phyloP scores from a whole-genome alignment of 2,888 invertebrate species.

The Ormyrus labotus region DNA sequence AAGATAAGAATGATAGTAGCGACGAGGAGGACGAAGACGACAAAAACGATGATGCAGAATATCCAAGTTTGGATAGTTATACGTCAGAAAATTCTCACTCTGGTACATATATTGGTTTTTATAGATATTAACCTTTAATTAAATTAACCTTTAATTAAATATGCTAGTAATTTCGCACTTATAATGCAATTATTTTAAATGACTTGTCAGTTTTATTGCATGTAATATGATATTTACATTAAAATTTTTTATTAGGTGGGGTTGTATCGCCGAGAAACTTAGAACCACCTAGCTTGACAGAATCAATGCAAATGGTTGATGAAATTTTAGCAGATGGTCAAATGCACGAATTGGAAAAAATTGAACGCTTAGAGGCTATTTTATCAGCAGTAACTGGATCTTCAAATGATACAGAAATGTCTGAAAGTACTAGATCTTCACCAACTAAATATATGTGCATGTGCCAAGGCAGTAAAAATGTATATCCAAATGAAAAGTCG shows the following conservation, averaged over 20 bases:
- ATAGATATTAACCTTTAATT: not conserved
- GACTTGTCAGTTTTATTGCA: not conserved
- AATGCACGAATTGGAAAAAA: constrained; percentile 90
- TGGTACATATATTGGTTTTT: constrained; percentile 64
- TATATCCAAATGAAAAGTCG: constrained; percentile 71
- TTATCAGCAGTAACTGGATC: constrained; percentile 87
- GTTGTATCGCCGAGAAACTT: constrained; percentile 86
- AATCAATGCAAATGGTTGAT: constrained; percentile 93
- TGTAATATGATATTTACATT: constrained; percentile 9
- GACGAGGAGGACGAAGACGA: constrained; percentile 86
- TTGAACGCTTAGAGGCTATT: constrained; percentile 91
- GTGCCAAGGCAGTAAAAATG: constrained; percentile 62
- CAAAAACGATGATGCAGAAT: constrained; percentile 79
- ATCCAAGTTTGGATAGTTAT: constrained; percentile 88
- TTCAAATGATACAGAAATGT: constrained; percentile 78
- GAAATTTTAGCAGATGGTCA: constrained; percentile 88
- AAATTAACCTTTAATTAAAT: not conserved
- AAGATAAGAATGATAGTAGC: constrained; percentile 84
- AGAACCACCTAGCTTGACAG: constrained; percentile 89
- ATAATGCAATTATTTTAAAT: constrained; percentile 35
- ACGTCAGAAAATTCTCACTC: constrained; percentile 84
- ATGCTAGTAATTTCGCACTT: constrained; percentile 15
- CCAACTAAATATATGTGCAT: constrained; percentile 76
- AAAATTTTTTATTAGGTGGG: constrained; percentile 69
- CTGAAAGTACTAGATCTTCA: constrained; percentile 77